A percentile compares a stretch with the other conserved stretches of the same genome.
Conservation (phyloP, 2,113 vertebrate genomes). For the Shinisaurus crocodilurus region DNA sequence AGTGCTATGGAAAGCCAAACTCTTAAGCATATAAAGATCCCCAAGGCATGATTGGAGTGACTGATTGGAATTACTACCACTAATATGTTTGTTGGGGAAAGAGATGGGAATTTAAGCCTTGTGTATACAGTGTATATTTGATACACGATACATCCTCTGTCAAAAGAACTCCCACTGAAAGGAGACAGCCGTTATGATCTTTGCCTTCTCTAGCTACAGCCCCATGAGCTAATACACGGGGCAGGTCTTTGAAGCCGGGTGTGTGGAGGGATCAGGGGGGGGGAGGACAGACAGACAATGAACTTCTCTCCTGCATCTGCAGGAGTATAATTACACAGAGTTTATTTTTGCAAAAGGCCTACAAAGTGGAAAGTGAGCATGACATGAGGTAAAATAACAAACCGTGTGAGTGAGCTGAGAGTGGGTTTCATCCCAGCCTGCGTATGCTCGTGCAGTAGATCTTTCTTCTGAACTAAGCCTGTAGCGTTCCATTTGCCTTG, state of each 20-base stretch:
- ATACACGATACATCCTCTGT: background rate
- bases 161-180: background rate
- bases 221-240: background rate
- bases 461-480: background rate
- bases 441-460: background rate
- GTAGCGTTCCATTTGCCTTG: too few relatives aligned
- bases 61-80: background rate
- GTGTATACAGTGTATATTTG: background rate
- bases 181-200: background rate
- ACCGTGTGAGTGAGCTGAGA: background rate
- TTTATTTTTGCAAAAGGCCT: constrained; percentile 29
- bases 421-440: background rate
- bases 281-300: background rate
- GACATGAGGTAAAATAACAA: accelerated
- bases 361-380: constrained; percentile 27
- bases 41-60: too few relatives aligned
- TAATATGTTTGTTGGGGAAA: background rate
- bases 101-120: background rate
- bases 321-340: background rate
- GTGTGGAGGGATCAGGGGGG: background rate
- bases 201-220: background rate
- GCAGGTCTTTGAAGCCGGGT: background rate
- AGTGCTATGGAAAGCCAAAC: background rate
- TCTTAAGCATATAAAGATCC: too few relatives aligned
- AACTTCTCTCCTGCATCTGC: constrained; percentile 2